phyloP scores from a whole-genome alignment of 2,888 invertebrate species.

The Lasioglossum vierecki region DNA sequence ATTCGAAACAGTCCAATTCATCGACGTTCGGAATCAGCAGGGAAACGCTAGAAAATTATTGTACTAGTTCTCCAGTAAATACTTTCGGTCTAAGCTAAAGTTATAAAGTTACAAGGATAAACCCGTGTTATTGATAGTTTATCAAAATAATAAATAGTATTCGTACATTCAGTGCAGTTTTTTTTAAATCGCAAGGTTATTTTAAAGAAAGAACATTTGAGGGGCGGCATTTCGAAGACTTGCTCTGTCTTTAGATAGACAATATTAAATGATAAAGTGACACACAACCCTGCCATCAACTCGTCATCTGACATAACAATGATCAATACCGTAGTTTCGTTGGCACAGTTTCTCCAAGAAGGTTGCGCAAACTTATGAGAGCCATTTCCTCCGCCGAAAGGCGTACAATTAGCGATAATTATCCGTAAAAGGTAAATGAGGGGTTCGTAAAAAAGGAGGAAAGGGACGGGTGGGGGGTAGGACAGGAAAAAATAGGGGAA shows the following conservation, averaged over 20 bases:
- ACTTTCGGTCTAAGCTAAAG: too few species aligned
- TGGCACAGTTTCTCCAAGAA: not conserved
- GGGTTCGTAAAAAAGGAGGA: slow-evolving; percentile 1
- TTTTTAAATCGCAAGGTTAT: too few species aligned
- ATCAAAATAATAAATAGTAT: too few species aligned
- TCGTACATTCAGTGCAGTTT: too few species aligned
- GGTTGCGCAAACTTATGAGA: not conserved
- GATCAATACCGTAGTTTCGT: not conserved
- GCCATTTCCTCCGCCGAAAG: slow-evolving; percentile 13
- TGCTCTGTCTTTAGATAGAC: not conserved
- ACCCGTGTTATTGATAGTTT: too few species aligned
- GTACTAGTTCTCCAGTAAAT: too few species aligned
- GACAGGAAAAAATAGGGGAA: slow-evolving; percentile 12
- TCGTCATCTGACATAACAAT: not conserved
- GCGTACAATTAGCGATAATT: slow-evolving; percentile 57
- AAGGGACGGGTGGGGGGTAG: slow-evolving; percentile 23
- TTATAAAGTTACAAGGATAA: too few species aligned
- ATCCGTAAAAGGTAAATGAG: slow-evolving; percentile 46
- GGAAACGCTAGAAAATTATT: too few species aligned
- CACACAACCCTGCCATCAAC: not conserved
- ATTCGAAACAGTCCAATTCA: not conserved
- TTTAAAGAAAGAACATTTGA: too few species aligned
- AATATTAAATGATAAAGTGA: not conserved
- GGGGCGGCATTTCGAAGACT: too few species aligned
- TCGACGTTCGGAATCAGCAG: too few species aligned